A percentile compares a stretch with the other conserved stretches of the same genome.
Conservation (phyloP, 2,888 invertebrate species). For the Gandaritis pyraliata region DNA sequence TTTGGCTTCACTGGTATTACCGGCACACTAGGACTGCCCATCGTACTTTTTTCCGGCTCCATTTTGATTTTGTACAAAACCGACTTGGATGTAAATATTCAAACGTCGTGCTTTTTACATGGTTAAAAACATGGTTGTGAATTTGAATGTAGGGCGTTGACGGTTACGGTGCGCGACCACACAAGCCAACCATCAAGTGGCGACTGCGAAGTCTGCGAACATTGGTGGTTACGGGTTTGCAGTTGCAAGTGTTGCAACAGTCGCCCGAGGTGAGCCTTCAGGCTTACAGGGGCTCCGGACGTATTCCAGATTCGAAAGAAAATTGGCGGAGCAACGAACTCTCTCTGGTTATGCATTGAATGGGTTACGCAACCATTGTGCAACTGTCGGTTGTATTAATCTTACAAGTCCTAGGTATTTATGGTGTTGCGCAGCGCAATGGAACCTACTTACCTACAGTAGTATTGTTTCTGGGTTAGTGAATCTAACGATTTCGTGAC, state of each 20-base stretch:
- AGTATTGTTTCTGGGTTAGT: too few relatives aligned
- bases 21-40: constrained; percentile 49
- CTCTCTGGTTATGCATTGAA: constrained; percentile 65
- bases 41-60: constrained; percentile 65
- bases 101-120: constrained; percentile 30
- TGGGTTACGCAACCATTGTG: constrained; percentile 53
- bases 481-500: not conserved
- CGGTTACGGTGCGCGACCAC: constrained; percentile 61
- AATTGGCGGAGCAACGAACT: constrained; percentile 62
- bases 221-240: constrained; percentile 39
- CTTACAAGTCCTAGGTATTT: constrained; percentile 36
- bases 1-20: constrained; percentile 65
- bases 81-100: constrained; percentile 21
- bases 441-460: not conserved
- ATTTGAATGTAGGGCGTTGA: constrained; percentile 33
- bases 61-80: constrained; percentile 45
- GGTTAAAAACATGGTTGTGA: constrained; percentile 16
- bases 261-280: constrained; percentile 48
- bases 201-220: constrained; percentile 58
- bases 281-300: constrained; percentile 39
- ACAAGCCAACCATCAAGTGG: constrained; percentile 71
- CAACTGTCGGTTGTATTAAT: constrained; percentile 50
- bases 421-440: constrained; percentile 44
- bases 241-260: constrained; percentile 52
- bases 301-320: constrained; percentile 70